Evolutionary conservation across 2,113 vertebrate genomes (phyloP), one percentile per base, ranked within the genome.

Genomic region (Brachionichthys hirsutus): DNA sequence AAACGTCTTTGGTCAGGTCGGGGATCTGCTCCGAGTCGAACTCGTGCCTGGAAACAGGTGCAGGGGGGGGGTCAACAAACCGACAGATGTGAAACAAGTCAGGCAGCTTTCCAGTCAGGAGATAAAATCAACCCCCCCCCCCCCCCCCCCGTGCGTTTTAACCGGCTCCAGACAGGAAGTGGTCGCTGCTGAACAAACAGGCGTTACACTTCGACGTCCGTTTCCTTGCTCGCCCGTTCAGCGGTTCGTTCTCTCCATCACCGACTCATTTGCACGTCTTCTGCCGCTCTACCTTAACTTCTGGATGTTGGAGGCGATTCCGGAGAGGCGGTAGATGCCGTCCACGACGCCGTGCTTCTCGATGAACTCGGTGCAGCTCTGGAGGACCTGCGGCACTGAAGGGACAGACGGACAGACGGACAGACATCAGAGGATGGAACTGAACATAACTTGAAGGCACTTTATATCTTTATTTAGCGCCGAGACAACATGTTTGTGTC

Each of bases 11-110:
- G n/a, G 97, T 98, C 90, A 99, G 81, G 93, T 99, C 96, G 18
- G 97, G 97, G 73, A 98, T 97, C 87, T 98, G 96, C 84, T 98
- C 96, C 0, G 97, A 98, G 83, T 98, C 96, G 89, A 99, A 99
- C 86, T 99, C 97, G 8, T 99, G 96, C 56, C 97, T 98, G 77
- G 16, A 58, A 24, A 63, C 14, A 44, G 12, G 16, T 14, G 17
- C 45, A 12, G 13, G 13, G 17, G 52, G 43, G 46, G 56, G 13
- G 18, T 44, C 36, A 50, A n/a, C 20, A 19, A 12, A 43, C 9
- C 34, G 13, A 41, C 9, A 12, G 11, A 14, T 30, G 24, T 4
- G 24, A 30, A 30, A 30, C 4, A 30, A 30, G 24, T 8, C 4
- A 30, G 8, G 24, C 24, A 3, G 24, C 8, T 30, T 8, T 30